Conservation (phyloP, 2,797 vertebrate genomes). For the Galagoides demidoff region DNA sequence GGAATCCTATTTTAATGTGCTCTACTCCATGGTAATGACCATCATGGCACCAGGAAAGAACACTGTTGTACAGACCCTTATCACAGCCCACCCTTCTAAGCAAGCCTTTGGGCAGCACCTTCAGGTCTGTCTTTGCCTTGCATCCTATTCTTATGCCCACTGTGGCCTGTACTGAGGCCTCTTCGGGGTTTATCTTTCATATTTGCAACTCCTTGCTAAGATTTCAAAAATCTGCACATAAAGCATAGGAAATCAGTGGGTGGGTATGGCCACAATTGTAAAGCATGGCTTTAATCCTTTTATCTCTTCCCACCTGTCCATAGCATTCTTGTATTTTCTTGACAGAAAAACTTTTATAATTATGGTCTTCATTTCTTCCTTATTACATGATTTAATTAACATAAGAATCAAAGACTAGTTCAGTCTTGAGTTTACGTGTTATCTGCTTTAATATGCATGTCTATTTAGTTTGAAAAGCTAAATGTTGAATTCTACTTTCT, state of each 20-base stretch:
- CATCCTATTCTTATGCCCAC: rapidly evolving
- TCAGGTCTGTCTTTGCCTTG: rapidly evolving
- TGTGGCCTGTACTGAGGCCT: too few species aligned
- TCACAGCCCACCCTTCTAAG: rapidly evolving
- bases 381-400: conserved; percentile 22
- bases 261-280: neutral
- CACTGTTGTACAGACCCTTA: neutral
- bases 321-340: conserved; percentile 1
- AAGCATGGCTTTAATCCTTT: neutral
- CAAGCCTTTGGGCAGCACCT: too few species aligned
- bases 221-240: neutral
- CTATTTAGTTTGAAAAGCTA: neutral
- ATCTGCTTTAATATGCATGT: neutral
- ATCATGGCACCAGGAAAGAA: rapidly evolving
- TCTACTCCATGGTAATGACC: too few species aligned
- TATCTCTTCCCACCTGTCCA: neutral
- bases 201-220: neutral
- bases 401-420: neutral
- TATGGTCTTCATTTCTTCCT: neutral
- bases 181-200: neutral
- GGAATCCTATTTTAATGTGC: neutral
- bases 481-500: neutral
- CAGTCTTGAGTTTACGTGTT: neutral
- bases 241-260: neutral
- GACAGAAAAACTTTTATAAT: neutral